These are phyloP conservation scores for Heliconius charithonia DNA, from an alignment of 2,888 invertebrate genomes.

Conservation along the genomic window DNA sequence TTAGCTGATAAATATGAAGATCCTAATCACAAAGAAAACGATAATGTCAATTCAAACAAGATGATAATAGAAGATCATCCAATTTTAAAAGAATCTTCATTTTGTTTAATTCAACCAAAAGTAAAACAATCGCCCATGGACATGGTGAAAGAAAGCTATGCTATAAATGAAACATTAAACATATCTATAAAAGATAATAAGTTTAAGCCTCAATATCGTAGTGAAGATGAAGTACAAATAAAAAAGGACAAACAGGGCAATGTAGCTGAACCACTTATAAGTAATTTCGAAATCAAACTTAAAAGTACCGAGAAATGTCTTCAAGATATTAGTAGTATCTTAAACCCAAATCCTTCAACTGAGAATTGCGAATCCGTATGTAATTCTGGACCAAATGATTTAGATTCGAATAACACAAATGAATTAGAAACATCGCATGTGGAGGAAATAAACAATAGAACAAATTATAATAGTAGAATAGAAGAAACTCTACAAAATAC, in stretches of 20 bases:
- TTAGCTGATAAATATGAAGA: constrained; percentile 71
- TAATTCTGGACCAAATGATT: neutral
- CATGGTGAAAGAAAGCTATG: constrained; percentile 67
- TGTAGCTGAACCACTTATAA: constrained; percentile 57
- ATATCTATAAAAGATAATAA: constrained; percentile 68
- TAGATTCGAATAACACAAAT: neutral
- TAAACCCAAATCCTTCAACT: constrained; percentile 49
- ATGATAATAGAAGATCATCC: constrained; percentile 55
- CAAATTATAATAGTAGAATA: constrained; percentile 62
- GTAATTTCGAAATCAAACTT: constrained; percentile 64
- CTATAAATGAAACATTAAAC: constrained; percentile 70
- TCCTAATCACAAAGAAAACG: constrained; percentile 48
- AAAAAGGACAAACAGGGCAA: constrained; percentile 47
- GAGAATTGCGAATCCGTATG: neutral
- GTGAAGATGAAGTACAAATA: constrained; percentile 49
- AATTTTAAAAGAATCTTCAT: constrained; percentile 67
- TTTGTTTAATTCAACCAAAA: constrained; percentile 60
- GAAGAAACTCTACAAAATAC: constrained; percentile 66
- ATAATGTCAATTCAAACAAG: constrained; percentile 36
- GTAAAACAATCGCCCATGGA: constrained; percentile 57
- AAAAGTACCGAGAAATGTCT: constrained; percentile 68
- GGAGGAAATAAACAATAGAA: constrained; percentile 27
- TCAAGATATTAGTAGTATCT: constrained; percentile 62
- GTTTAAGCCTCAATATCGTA: constrained; percentile 56
- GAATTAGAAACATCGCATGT: neutral